Percentiles rank a stretch among this genome's conserved stretches.
Conservation (phyloP, 1,140 invertebrate species). For the Apis laboriosa region DNA sequence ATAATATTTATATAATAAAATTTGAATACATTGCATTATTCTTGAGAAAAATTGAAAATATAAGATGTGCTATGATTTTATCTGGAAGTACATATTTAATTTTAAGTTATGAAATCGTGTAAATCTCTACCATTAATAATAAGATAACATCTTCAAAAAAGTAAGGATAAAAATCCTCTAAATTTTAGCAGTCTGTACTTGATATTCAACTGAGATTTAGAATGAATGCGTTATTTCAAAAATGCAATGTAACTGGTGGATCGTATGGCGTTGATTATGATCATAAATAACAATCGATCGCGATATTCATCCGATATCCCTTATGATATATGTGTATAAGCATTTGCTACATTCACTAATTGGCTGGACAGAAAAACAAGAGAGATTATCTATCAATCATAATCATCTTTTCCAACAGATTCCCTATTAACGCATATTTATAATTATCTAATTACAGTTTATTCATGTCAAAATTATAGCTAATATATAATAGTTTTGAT, state of each 20-base stretch:
- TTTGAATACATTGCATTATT: too few species aligned
- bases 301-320: constrained; percentile 67
- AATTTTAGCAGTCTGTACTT: not conserved
- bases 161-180: not conserved
- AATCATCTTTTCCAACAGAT: constrained; percentile 31
- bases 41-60: too few species aligned
- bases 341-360: constrained; percentile 23
- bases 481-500: constrained; percentile 44
- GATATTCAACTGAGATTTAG: not conserved
- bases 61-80: too few species aligned
- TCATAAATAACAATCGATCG: constrained; percentile 71
- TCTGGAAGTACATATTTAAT: too few species aligned
- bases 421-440: constrained; percentile 19
- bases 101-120: too few species aligned
- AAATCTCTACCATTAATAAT: too few species aligned
- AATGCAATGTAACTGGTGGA: constrained; percentile 41
- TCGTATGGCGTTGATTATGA: constrained; percentile 65
- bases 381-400: constrained; percentile 66
- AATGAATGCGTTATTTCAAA: constrained; percentile 47
- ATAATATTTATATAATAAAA: too few species aligned
- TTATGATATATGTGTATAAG: constrained; percentile 51
- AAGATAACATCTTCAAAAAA: too few species aligned
- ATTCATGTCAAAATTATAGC: constrained; percentile 29
- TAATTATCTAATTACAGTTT: constrained; percentile 42
- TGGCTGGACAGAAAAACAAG: constrained; percentile 13